A percentile compares a stretch with the other conserved stretches of the same genome.
Evolutionary conservation across 2,113 vertebrate genomes (phyloP).

Genomic region (Melospiza melodia): DNA sequence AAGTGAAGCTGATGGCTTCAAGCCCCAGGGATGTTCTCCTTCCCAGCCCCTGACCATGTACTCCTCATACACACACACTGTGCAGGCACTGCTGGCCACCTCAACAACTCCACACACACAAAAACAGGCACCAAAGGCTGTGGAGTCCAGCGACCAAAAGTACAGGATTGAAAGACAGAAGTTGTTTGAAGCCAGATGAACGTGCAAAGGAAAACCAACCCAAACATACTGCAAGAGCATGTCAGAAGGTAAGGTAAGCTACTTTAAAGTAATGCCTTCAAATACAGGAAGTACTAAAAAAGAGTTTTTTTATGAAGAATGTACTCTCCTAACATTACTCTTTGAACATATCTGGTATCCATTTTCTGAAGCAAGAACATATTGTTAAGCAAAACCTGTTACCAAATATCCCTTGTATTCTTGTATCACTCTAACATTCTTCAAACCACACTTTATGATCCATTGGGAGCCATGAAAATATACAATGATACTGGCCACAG

Average conservation of each 20-base stretch:
- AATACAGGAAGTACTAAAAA: background rate
- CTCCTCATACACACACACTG: background rate
- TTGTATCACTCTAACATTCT: background rate
- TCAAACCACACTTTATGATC: background rate
- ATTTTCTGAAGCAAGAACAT: background rate
- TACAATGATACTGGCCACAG: background rate
- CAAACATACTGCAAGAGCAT: background rate
- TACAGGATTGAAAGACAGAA: fast-evolving
- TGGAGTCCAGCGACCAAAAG: background rate
- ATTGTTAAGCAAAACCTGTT: background rate
- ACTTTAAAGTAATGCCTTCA: background rate
- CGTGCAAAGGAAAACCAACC: background rate
- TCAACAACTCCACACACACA: background rate
- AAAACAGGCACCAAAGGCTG: background rate
- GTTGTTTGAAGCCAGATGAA: background rate
- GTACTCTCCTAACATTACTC: background rate
- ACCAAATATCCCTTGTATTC: background rate
- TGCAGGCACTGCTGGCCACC: background rate
- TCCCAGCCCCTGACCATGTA: background rate
- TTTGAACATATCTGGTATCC: background rate
- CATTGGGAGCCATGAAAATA: background rate
- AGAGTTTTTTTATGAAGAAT: background rate
- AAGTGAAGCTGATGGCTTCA: background rate
- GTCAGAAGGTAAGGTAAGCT: background rate
- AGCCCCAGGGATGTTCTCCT: background rate